These are phyloP conservation scores for Theretra japonica DNA, from an alignment of 2,888 invertebrate genomes.

Conservation along the genomic window DNA sequence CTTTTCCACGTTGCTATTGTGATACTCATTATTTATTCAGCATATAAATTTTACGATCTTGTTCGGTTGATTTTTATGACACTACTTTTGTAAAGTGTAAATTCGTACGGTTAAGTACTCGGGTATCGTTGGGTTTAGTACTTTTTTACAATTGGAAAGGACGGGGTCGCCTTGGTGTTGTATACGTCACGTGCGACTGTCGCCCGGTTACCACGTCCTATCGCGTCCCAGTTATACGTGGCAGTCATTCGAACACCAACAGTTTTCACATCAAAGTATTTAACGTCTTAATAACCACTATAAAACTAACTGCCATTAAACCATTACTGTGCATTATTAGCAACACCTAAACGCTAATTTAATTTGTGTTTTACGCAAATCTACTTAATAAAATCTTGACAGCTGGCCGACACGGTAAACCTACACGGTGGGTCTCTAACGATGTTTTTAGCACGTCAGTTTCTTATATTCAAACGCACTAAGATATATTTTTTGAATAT, in stretches of 20 bases:
- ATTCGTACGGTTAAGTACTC: background rate
- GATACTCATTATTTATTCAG: background rate
- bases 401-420: too few relatives aligned
- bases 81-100: slow-evolving; percentile 16
- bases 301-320: background rate
- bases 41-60: background rate
- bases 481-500: too few relatives aligned
- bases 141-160: slow-evolving; percentile 14
- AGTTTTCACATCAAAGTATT: background rate
- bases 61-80: slow-evolving; percentile 3
- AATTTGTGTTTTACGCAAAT: slow-evolving; percentile 2
- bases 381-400: background rate
- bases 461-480: too few relatives aligned
- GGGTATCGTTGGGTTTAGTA: background rate
- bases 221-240: slow-evolving; percentile 15
- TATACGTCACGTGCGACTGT: slow-evolving; percentile 7
- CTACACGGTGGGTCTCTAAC: too few relatives aligned
- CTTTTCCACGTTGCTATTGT: background rate
- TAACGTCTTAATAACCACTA: background rate
- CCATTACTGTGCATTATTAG: background rate
- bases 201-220: slow-evolving; percentile 24
- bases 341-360: background rate
- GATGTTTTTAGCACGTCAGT: too few relatives aligned
- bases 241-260: slow-evolving; percentile 1
- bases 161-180: slow-evolving; percentile 19